Base-by-base conservation (phyloP, 92 coral and sea anemone genomes). In the Siderastrea radians region DNA sequence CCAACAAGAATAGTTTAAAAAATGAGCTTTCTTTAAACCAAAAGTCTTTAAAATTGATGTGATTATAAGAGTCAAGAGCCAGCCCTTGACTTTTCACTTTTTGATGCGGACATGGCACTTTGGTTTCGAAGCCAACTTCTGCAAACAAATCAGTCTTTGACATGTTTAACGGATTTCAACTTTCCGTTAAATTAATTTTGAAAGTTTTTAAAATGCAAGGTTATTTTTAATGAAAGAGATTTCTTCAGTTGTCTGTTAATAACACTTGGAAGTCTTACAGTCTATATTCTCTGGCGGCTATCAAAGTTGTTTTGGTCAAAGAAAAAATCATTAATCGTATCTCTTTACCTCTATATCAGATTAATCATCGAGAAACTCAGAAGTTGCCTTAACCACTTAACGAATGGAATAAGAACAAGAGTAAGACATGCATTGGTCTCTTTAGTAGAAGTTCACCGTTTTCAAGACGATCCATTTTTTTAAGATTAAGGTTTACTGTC, bases 31-130 rank as follows among this genome's bases (percentile, higher is more conserved):
- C 45, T 9, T 3, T 16, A 7, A 57, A 2, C 54, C 5, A 54
- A 12, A 50, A 51, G 72, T 45, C 10, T 55, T 55, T 55, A 7
- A 2, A 55, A 55, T 6, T 8, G 61, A 7, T 55, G 61, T 55
- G 12, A 75, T 44, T 11, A 38, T 55, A 2, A n/a, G 13, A 52
- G 10, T 57, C 13, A 72, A 49, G 45, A 1, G n/a, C 62, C 4
- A 61, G 6, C 19, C 7, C 48, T 50, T 50, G 60, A 44, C 17
- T 45, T 10, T n/a, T 26, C 38, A 53, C 57, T 46, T 53, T 52
- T 74, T 74, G 11, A 74, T n/a, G 26, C 48, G 49, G 79, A 49
- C 78, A n/a, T 53, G 53, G 52, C 79, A 52, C 47, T 51, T 15
- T 15, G 50, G 19, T 55, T 55, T 15, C 46, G 13, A 6, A 59